A percentile compares a stretch with the other conserved stretches of the same genome.
Evolutionary conservation across 2,113 vertebrate genomes (phyloP).

Genomic region (Hipposideros armiger): DNA sequence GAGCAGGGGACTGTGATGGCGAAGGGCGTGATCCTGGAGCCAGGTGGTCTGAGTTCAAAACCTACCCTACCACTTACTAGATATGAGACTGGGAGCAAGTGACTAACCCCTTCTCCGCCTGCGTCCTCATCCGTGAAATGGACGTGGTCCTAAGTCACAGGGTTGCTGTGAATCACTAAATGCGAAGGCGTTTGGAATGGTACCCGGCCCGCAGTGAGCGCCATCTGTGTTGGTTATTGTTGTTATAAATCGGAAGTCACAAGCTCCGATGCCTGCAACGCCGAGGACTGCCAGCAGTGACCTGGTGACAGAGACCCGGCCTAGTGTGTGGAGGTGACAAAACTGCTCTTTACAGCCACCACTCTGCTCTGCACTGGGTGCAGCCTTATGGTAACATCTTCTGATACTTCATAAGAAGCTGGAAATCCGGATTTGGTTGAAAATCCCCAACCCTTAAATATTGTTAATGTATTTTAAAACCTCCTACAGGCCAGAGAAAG

Average conservation of each 20-base stretch:
- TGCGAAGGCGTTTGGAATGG: not conserved
- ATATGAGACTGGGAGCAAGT: not conserved
- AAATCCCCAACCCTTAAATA: not conserved
- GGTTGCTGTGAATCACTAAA: not conserved
- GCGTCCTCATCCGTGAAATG: not conserved
- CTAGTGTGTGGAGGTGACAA: not conserved
- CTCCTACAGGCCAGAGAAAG: not conserved
- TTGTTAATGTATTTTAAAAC: not conserved
- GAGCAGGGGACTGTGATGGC: not conserved
- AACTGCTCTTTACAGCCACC: not conserved
- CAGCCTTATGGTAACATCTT: not conserved
- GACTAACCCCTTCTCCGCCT: not conserved
- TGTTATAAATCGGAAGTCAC: not conserved
- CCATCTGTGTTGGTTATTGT: no score
- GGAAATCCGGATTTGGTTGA: not conserved
- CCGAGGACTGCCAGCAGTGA: not conserved
- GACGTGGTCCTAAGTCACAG: no score
- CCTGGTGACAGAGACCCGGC: not conserved
- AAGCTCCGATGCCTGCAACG: not conserved
- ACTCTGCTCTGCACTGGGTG: accelerated
- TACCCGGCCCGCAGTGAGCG: not conserved
- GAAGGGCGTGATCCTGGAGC: not conserved
- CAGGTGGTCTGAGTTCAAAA: not conserved
- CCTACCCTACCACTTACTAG: not conserved
- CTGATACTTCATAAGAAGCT: not conserved